phyloP scores from a whole-genome alignment of 2,113 vertebrate genomes.

The Petrocephalus zakoni region DNA sequence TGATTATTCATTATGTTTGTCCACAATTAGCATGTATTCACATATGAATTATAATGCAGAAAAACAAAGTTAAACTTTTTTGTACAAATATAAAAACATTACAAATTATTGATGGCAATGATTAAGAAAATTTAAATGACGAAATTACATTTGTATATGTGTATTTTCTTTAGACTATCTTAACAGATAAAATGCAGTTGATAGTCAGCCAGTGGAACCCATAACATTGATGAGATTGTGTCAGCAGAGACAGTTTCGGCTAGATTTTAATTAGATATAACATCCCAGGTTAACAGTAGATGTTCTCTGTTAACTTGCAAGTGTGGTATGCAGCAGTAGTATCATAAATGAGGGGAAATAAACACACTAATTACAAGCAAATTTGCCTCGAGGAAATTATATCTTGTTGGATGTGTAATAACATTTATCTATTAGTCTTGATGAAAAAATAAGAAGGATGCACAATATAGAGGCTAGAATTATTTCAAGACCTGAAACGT shows the following conservation, averaged over 20 bases:
- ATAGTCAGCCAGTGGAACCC: not conserved
- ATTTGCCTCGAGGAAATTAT: not conserved
- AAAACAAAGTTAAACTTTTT: not conserved
- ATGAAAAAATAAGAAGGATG: not conserved
- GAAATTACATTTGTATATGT: not conserved
- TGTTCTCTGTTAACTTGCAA: not conserved
- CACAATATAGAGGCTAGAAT: not conserved
- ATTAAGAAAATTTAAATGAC: not conserved
- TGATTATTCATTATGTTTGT: not conserved
- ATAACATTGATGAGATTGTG: not conserved
- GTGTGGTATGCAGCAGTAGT: not conserved
- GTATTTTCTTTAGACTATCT: not conserved
- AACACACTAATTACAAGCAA: not conserved
- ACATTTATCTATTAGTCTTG: not conserved
- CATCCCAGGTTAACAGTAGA: not conserved
- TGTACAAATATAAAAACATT: not conserved
- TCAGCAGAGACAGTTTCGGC: not conserved
- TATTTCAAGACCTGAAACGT: not conserved
- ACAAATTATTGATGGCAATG: no score
- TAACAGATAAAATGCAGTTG: not conserved
- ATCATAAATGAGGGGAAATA: not conserved
- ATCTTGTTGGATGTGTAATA: not conserved
- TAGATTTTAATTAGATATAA: not conserved
- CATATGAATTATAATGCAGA: not conserved
- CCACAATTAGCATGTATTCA: not conserved